phyloP scores from a whole-genome alignment of 2,113 vertebrate genomes.

The Tor tambroides region DNA sequence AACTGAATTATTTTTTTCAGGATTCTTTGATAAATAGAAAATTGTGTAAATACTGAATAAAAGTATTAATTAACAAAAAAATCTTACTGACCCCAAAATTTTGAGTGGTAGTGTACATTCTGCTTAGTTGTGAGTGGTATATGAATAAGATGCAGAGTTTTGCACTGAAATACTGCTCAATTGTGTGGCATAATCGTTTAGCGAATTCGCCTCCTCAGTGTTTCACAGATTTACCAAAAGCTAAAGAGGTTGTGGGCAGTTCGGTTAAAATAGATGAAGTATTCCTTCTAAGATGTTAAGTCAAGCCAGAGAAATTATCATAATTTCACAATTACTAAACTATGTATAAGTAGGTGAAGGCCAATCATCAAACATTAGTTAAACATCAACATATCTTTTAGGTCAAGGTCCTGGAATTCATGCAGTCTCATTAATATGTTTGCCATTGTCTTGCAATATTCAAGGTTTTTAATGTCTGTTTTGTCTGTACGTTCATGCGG shows the following conservation, averaged over 20 bases:
- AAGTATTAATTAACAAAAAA: background rate
- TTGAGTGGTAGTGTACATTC: background rate
- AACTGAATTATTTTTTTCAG: background rate
- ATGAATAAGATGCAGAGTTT: background rate
- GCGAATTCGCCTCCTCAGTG: background rate
- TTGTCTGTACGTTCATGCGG: background rate
- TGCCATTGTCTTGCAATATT: background rate
- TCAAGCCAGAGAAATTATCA: background rate
- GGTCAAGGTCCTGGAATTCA: background rate
- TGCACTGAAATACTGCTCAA: background rate
- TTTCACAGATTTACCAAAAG: slow-evolving; percentile 11
- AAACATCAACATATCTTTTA: background rate
- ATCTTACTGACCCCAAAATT: background rate
- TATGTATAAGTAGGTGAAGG: background rate
- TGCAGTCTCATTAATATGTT: slow-evolving; percentile 12
- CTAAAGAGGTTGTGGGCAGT: background rate
- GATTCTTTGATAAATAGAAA: background rate
- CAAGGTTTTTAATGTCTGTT: background rate
- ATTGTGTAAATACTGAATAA: background rate
- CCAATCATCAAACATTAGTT: background rate
- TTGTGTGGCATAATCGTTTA: background rate
- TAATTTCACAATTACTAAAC: slow-evolving; percentile 2
- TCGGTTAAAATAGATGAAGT: background rate
- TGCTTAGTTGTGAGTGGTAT: background rate
- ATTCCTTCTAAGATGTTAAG: background rate